phyloP scores from a whole-genome alignment of 2,888 invertebrate genomes.

The Harmothoe impar region DNA sequence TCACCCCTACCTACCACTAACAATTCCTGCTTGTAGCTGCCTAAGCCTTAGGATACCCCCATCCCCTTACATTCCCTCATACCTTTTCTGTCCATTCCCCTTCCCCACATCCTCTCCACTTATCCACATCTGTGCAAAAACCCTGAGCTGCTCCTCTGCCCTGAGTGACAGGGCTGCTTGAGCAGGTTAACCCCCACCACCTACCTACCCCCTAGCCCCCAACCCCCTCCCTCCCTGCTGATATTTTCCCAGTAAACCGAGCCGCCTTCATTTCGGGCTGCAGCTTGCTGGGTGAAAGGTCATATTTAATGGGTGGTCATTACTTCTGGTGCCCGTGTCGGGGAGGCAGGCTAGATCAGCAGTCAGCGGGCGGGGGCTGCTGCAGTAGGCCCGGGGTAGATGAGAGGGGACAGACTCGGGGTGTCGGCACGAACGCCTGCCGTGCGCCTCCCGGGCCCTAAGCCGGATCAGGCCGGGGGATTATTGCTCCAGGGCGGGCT shows the following conservation, averaged over 20 bases:
- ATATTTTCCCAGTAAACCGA: constrained; percentile 61
- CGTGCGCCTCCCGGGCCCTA: constrained; percentile 30
- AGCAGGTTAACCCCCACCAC: not conserved
- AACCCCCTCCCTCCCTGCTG: not conserved
- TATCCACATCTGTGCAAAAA: not conserved
- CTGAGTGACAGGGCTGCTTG: constrained; percentile 25
- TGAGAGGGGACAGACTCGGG: constrained; percentile 16
- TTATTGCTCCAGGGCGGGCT: constrained; percentile 49
- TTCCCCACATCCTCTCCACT: not conserved
- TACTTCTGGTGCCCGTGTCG: constrained; percentile 15
- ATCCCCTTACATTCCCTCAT: not conserved
- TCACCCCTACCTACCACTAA: not conserved
- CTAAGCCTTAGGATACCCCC: not conserved
- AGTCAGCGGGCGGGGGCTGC: not conserved
- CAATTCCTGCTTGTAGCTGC: not conserved
- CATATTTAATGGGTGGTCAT: constrained; percentile 58
- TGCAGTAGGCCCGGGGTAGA: not conserved
- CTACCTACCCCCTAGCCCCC: constrained; percentile 9
- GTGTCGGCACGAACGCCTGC: constrained; percentile 53
- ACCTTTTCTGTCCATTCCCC: not conserved
- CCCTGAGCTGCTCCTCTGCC: not conserved
- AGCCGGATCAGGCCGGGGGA: constrained; percentile 58
- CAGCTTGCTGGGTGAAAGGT: constrained; percentile 52
- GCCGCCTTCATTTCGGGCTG: constrained; percentile 31
- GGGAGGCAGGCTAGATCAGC: not conserved